A percentile compares a stretch with the other conserved stretches of the same genome.
phyloP scores from a whole-genome alignment of 2,797 vertebrate genomes.

The Rhinichthys osculus region DNA sequence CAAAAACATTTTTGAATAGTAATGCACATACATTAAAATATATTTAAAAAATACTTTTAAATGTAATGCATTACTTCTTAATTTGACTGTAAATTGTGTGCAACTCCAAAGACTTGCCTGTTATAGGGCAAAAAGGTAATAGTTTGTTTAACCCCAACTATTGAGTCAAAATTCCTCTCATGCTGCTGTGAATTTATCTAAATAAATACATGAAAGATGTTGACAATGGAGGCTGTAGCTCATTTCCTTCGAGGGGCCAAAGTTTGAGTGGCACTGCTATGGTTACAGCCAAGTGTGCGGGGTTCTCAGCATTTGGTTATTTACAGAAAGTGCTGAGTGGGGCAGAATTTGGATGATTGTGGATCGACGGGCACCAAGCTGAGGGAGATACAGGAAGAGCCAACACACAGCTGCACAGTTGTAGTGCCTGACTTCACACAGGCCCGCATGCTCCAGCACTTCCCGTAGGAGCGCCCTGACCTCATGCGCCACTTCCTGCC shows the following conservation, averaged over 20 bases:
- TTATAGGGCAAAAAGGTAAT: neutral
- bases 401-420: conserved; percentile 20
- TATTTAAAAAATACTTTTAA: neutral
- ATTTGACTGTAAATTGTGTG: neutral
- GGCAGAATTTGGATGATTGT: conserved; percentile 35
- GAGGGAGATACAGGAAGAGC: conserved; percentile 49
- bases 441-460: conserved; percentile 56
- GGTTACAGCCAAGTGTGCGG: conserved; percentile 24
- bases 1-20: neutral
- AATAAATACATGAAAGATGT: conserved; percentile 43
- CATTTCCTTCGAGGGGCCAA: conserved; percentile 43
- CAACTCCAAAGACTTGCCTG: neutral
- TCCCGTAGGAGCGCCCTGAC: conserved; percentile 61
- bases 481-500: conserved; percentile 56
- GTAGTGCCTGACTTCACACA: conserved; percentile 58
- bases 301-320: conserved; percentile 55
- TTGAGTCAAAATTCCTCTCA: neutral
- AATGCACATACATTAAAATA: neutral
- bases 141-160: neutral
- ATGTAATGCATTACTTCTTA: neutral
- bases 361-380: neutral
- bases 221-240: conserved; percentile 53
- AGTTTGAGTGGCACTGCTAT: conserved; percentile 43
- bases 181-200: conserved; percentile 29
- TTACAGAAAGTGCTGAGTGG: conserved; percentile 58